Percentiles rank a stretch among this genome's conserved stretches.
These are phyloP conservation scores for Avahi laniger DNA, from an alignment of 2,797 vertebrate species.

Conservation along the genomic window DNA sequence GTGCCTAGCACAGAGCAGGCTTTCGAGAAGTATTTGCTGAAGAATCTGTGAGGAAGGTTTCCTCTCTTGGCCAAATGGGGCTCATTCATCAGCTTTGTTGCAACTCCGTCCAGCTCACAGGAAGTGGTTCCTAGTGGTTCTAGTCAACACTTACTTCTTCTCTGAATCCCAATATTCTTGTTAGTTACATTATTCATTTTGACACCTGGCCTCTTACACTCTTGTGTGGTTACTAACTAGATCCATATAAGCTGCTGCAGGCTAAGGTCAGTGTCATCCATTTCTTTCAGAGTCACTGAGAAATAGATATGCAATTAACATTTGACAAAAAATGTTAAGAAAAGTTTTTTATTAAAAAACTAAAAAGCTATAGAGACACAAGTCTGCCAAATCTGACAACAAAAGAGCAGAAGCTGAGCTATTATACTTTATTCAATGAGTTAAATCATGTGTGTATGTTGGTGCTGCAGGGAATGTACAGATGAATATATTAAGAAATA, in stretches of 20 bases:
- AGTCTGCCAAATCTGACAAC: not conserved
- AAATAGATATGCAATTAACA: not conserved
- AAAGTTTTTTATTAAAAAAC: not conserved
- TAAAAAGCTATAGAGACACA: not conserved
- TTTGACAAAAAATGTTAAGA: not conserved
- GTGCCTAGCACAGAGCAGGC: not conserved
- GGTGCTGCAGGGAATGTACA: not conserved
- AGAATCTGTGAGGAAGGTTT: not conserved
- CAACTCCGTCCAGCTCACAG: not conserved
- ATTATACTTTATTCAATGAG: not conserved
- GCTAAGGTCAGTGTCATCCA: not conserved
- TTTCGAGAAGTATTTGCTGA: not conserved
- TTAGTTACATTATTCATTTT: not conserved
- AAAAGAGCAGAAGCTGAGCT: not conserved
- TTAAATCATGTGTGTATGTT: not conserved
- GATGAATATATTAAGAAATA: not conserved
- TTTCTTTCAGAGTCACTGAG: not conserved
- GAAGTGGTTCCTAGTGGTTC: not conserved
- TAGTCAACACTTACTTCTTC: not conserved
- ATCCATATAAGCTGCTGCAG: not conserved
- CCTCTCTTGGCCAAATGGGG: not conserved
- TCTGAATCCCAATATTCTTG: not conserved
- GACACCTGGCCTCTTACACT: not conserved
- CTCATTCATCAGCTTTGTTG: not conserved
- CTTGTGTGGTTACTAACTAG: not conserved